Evolutionary conservation across 2,888 invertebrate genomes (phyloP), one percentile per base, ranked within the genome.

Genomic region (Synanthedon vespiformis): DNA sequence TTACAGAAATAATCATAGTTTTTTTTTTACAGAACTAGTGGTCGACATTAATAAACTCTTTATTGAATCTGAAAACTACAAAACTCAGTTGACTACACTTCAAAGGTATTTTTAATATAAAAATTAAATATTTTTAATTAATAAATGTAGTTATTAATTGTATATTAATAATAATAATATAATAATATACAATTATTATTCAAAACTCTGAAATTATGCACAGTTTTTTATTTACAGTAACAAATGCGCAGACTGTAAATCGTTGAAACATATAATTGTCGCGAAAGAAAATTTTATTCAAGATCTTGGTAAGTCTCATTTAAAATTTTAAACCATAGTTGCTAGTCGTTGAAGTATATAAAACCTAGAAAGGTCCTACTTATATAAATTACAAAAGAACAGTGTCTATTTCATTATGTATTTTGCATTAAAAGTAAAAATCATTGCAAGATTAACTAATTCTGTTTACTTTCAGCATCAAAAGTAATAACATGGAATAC

Each of bases 241-340:
- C 59, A 59, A 40, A 22, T 84, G 84, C 56, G 59, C 49, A 49
- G 68, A 70, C 55, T 69, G 77, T 47, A 71, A 75, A 52, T 63
- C 65, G 49, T 56, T 80, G 2, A 75, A 73, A 58, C 72, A 73
- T 57, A 59, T 68, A n/a, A 69, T 81, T 53, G 64, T 65, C 52
- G 56, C 58, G 6, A 83, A 81, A 58, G 71, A 82, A 52, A 64
- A 66, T 51, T 72, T 78, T 2, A 72, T 86, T 59, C 70, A 77
- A 54, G 63, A 64, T 56, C 66, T 79, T 56, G 79, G 85, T 84
- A 69, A 73, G 74, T 58, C 49, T 3, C 6, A 27, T 27, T 27
- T 27, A 8, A 27, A 27, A 27, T 6, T 27, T 27, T 6, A 27
- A 27, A 8, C 8, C 2, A 27, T 27, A 27, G 2, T 8, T 27